A percentile compares a stretch with the other conserved stretches of the same genome.
Evolutionary conservation across 1,140 invertebrate species (phyloP).

Genomic region (Lepidurus packardi): DNA sequence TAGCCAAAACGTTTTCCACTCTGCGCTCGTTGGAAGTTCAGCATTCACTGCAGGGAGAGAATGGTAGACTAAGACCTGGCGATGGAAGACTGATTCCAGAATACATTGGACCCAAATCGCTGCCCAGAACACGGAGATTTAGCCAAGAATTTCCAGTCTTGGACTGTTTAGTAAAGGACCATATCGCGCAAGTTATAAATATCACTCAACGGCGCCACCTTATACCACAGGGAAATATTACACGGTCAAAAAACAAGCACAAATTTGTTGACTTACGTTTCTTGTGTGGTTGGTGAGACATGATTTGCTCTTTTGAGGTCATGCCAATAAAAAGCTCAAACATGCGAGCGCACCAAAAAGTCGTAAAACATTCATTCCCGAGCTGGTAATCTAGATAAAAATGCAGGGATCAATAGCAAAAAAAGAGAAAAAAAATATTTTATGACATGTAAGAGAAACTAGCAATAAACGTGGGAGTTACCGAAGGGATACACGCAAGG

Average conservation of each 20-base stretch:
- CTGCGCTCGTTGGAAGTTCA: not conserved
- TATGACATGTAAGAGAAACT: too few species aligned
- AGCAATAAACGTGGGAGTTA: too few species aligned
- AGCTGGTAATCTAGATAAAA: too few species aligned
- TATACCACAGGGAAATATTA: not conserved
- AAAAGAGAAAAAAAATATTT: too few species aligned
- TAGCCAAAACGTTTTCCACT: not conserved
- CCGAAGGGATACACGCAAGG: too few species aligned
- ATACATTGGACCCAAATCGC: constrained; percentile 14
- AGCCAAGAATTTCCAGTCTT: not conserved
- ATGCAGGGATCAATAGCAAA: too few species aligned
- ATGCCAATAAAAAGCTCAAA: too few species aligned
- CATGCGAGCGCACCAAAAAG: too few species aligned
- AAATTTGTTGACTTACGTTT: too few species aligned
- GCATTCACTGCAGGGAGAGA: not conserved
- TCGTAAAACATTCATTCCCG: too few species aligned
- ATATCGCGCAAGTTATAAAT: constrained; percentile 1
- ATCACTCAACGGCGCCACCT: not conserved
- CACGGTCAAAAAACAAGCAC: not conserved
- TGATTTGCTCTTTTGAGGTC: too few species aligned
- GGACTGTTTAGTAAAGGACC: not conserved
- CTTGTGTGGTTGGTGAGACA: too few species aligned
- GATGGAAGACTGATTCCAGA: constrained; percentile 2
- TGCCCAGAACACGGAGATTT: not conserved
- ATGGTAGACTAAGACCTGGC: not conserved